These are phyloP conservation scores for Cephus rjabovi DNA, from an alignment of 2,888 invertebrate species.

Conservation along the genomic window DNA sequence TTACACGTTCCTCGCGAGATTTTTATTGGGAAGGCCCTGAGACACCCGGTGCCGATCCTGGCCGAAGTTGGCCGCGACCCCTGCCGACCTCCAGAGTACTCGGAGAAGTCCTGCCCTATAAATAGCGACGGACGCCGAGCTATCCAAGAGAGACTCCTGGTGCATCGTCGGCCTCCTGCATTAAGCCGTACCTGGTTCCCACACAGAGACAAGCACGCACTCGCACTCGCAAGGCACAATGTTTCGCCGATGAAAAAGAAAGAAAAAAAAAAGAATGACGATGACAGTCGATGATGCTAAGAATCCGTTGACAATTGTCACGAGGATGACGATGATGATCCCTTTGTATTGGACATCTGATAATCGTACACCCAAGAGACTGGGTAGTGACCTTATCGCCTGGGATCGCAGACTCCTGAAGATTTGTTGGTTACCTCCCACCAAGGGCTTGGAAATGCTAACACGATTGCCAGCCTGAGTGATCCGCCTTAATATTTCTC, in stretches of 20 bases:
- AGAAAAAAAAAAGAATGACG: background rate
- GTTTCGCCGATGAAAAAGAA: background rate
- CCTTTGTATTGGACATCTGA: background rate
- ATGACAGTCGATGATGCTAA: background rate
- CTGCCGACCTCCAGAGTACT: background rate
- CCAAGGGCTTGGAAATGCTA: background rate
- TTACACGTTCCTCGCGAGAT: background rate
- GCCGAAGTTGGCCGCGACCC: background rate
- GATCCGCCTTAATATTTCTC: background rate
- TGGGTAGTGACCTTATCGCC: background rate
- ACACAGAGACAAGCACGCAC: slow-evolving; percentile 18
- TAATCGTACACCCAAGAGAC: background rate
- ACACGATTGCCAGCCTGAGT: background rate
- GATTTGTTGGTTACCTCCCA: background rate
- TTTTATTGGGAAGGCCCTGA: background rate
- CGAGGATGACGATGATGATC: background rate
- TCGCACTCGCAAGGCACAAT: background rate
- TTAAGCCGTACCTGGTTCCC: slow-evolving; percentile 46
- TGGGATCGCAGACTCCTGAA: background rate
- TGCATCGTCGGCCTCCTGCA: slow-evolving; percentile 2
- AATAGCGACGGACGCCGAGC: background rate
- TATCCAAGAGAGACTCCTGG: slow-evolving; percentile 4
- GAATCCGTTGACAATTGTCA: background rate
- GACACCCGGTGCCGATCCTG: background rate
- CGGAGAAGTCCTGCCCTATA: background rate